Evolutionary conservation across 2,797 vertebrate species (phyloP).

Genomic region (Gymnodraco acuticeps): DNA sequence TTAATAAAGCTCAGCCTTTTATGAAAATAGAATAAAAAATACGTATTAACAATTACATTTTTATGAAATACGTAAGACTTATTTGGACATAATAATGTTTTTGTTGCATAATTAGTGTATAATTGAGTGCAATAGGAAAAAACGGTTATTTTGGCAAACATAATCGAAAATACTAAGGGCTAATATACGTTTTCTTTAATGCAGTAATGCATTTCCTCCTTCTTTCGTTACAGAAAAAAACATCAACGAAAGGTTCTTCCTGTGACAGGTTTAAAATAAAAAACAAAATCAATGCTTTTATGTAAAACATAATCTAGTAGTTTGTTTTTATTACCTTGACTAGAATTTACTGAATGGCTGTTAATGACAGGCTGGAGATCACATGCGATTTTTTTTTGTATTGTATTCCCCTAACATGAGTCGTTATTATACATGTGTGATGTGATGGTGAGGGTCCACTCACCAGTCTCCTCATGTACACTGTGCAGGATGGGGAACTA

Average conservation of each 20-base stretch:
- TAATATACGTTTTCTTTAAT: background rate
- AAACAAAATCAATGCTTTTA: conserved; percentile 15
- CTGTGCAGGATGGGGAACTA: conserved; percentile 5
- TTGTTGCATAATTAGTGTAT: background rate
- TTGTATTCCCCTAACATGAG: background rate
- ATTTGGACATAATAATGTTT: background rate
- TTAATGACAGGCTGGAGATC: conserved; percentile 16
- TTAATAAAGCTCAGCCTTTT: background rate
- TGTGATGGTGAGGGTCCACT: conserved; percentile 13
- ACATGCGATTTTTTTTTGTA: background rate
- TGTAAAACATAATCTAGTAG: conserved; percentile 27
- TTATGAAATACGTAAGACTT: no score
- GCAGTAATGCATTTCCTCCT: background rate
- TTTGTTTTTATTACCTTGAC: conserved; percentile 21
- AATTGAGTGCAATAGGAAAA: background rate
- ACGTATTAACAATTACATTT: background rate
- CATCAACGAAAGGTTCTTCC: background rate
- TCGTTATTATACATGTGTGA: conserved; percentile 2
- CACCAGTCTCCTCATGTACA: conserved; percentile 15
- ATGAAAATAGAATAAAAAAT: background rate
- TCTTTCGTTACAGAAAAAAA: background rate
- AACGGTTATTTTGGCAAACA: background rate
- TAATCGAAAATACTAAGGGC: background rate
- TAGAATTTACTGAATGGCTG: conserved; percentile 14
- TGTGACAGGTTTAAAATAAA: background rate